These are phyloP conservation scores for Diplazon laetatorius DNA, from an alignment of 2,888 invertebrate species.

Conservation along the genomic window DNA sequence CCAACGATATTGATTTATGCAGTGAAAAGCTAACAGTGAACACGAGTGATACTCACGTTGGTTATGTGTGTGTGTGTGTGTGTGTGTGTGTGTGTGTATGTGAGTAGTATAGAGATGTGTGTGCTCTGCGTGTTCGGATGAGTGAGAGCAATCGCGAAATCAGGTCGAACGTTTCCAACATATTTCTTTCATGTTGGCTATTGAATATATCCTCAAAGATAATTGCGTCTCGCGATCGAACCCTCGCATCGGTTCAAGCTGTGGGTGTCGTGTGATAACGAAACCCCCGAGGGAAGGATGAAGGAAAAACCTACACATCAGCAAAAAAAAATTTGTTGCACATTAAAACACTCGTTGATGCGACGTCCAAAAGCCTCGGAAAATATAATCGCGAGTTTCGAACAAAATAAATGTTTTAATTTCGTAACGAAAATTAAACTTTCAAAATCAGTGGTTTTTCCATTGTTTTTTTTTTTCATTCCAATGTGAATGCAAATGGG, in stretches of 20 bases:
- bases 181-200: constrained; percentile 38
- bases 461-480: not conserved
- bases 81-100: not conserved
- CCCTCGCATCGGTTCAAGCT: no score
- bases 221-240: constrained; percentile 24
- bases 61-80: not conserved
- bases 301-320: no score
- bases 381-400: constrained; percentile 14
- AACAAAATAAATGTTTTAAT: not conserved
- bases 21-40: constrained; percentile 19
- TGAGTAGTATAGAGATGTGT: no score
- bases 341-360: not conserved
- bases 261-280: no score
- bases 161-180: constrained; percentile 24
- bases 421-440: constrained; percentile 2
- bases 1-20: constrained; percentile 18
- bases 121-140: no score
- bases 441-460: not conserved
- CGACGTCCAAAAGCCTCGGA: constrained; percentile 6
- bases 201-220: constrained; percentile 45
- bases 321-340: not conserved
- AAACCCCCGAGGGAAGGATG: no score
- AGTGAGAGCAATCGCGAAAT: constrained; percentile 14
- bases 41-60: constrained; percentile 5
- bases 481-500: not conserved